Evolutionary conservation across 2,113 vertebrate genomes (phyloP).

Genomic region (Rhea pennata): DNA sequence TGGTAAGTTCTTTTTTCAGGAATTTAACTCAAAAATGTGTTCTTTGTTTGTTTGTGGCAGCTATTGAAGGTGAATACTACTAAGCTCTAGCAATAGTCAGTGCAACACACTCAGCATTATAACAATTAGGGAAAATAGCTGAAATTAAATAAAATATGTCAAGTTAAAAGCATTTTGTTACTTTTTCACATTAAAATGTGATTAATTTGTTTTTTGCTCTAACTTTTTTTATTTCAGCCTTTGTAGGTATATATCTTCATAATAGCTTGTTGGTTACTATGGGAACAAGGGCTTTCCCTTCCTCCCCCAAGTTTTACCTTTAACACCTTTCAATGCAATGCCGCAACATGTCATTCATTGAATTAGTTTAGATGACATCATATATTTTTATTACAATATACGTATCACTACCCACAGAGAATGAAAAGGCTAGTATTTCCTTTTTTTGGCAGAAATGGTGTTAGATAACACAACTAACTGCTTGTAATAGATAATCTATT

Average conservation of each 20-base stretch:
- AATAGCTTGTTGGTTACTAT: conserved; percentile 67
- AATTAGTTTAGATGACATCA: conserved; percentile 47
- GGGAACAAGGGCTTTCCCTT: conserved; percentile 66
- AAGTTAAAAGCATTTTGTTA: conserved; percentile 31
- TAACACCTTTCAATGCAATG: conserved; percentile 44
- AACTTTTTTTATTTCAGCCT: conserved; percentile 20
- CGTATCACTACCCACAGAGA: conserved; percentile 43
- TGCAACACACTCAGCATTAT: background rate
- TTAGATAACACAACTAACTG: conserved; percentile 51
- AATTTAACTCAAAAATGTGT: background rate
- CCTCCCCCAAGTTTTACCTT: conserved; percentile 50
- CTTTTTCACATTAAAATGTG: background rate
- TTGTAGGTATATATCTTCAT: background rate
- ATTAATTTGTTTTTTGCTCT: conserved; percentile 52
- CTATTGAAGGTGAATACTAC: background rate
- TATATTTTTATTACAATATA: background rate
- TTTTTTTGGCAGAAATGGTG: conserved; percentile 40
- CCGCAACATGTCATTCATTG: conserved; percentile 24
- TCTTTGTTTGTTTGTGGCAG: conserved; percentile 2
- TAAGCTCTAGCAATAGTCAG: conserved; percentile 1
- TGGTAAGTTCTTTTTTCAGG: background rate
- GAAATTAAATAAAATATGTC: conserved; percentile 30
- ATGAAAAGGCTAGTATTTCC: conserved; percentile 52
- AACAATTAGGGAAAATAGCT: background rate
- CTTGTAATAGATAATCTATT: conserved; percentile 67